Evolutionary conservation across 2,888 invertebrate genomes (phyloP).

Genomic region (Andrena trimmerana): DNA sequence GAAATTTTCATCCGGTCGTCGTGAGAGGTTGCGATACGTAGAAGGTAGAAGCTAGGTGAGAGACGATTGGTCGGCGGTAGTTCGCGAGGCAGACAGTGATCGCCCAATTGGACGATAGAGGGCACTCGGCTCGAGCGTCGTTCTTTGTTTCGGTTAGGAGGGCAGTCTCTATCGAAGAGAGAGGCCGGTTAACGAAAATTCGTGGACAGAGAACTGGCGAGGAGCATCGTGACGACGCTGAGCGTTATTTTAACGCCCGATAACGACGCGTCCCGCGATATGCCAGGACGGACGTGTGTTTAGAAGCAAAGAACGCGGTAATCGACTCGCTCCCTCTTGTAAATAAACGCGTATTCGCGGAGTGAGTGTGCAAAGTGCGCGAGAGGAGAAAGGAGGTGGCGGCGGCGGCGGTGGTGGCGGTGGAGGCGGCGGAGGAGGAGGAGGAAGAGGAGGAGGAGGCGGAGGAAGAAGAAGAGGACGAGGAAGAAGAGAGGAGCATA

Average conservation of each 20-base stretch:
- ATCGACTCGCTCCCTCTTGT: constrained; percentile 63
- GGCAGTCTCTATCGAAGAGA: constrained; percentile 74
- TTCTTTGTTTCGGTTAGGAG: constrained; percentile 82
- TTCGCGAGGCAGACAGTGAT: constrained; percentile 30
- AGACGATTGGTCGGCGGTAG: constrained; percentile 57
- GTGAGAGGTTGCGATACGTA: constrained; percentile 60
- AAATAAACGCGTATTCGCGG: constrained; percentile 69
- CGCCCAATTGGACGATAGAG: constrained; percentile 60
- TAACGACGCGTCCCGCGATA: constrained; percentile 56
- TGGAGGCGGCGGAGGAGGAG: constrained; percentile 28
- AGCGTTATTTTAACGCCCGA: constrained; percentile 52
- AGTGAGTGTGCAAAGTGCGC: constrained; percentile 72
- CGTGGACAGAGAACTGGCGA: constrained; percentile 34
- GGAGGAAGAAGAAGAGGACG: constrained; percentile 46
- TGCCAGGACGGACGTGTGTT: constrained; percentile 65
- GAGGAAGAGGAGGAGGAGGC: constrained; percentile 28
- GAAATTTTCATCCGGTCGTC: constrained; percentile 60
- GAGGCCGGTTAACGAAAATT: constrained; percentile 75
- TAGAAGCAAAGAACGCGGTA: constrained; percentile 50
- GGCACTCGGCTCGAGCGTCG: constrained; percentile 81
- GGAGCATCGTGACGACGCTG: constrained; percentile 54
- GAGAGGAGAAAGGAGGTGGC: constrained; percentile 60
- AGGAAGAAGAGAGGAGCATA: constrained; percentile 56
- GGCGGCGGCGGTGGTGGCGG: constrained; percentile 51
- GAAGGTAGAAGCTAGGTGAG: constrained; percentile 23